A percentile compares a stretch with the other conserved stretches of the same genome.
phyloP scores from a whole-genome alignment of 2,113 vertebrate genomes.

The Limnothrissa miodon region DNA sequence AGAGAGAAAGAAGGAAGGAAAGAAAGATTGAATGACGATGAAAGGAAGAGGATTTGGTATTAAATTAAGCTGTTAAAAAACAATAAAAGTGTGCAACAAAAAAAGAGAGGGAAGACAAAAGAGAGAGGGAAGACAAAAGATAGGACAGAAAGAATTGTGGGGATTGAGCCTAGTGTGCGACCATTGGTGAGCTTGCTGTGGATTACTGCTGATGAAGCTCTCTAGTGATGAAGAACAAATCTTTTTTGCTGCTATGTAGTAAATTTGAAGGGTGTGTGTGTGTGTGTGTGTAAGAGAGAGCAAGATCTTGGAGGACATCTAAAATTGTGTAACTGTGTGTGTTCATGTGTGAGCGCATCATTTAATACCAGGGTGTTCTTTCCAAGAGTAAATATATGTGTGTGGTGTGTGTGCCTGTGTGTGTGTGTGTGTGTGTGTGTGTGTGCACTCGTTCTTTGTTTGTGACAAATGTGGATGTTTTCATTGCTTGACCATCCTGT shows the following conservation, averaged over 20 bases:
- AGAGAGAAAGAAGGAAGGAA: background rate
- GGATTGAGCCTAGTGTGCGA: background rate
- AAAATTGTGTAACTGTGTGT: background rate
- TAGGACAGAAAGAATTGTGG: background rate
- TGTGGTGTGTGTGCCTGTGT: background rate
- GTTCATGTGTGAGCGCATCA: too few relatives aligned
- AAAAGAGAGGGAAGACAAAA: too few relatives aligned
- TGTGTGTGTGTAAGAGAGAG: background rate
- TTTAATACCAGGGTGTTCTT: too few relatives aligned
- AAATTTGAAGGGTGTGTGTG: background rate
- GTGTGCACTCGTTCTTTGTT: background rate
- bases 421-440: background rate
- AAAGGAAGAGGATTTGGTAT: too few relatives aligned
- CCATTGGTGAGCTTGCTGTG: background rate
- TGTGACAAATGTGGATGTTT: conserved; percentile 7
- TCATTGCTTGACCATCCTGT: background rate
- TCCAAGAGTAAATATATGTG: background rate
- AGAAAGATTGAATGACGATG: background rate
- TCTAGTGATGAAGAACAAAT: background rate
- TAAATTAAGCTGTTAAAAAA: background rate
- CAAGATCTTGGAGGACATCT: too few relatives aligned
- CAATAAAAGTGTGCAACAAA: too few relatives aligned
- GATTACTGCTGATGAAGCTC: background rate
- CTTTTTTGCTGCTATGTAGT: background rate
- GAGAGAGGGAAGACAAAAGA: background rate